Evolutionary conservation across 2,888 invertebrate genomes (phyloP).

Genomic region (Gerris lacustris): DNA sequence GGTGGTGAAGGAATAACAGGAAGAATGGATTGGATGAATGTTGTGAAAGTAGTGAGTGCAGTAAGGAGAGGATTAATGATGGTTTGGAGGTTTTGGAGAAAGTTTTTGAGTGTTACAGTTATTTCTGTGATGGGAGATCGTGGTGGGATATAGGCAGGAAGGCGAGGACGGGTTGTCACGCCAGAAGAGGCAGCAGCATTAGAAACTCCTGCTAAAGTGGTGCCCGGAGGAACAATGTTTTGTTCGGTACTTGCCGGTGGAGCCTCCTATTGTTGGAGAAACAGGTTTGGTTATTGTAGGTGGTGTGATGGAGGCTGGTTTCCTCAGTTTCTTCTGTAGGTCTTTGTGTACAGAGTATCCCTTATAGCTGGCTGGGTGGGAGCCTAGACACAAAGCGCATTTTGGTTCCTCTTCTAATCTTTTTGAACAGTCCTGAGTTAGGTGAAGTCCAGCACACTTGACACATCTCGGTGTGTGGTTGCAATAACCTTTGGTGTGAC

Average conservation of each 20-base stretch:
- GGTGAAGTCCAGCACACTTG: not conserved
- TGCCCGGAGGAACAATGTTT: not conserved
- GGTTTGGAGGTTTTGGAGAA: slow-evolving; percentile 8
- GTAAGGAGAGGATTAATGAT: not conserved
- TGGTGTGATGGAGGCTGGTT: not conserved
- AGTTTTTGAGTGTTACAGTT: not conserved
- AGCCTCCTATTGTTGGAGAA: not conserved
- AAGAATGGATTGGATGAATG: slow-evolving; percentile 2
- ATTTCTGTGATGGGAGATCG: not conserved
- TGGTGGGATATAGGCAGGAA: not conserved
- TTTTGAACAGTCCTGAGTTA: not conserved
- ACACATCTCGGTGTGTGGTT: not conserved
- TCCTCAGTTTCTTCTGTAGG: slow-evolving; percentile 15
- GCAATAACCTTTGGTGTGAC: not conserved
- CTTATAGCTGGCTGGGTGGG: slow-evolving; percentile 24
- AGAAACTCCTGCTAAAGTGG: not conserved
- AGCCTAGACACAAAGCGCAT: slow-evolving; percentile 22
- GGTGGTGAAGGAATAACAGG: not conserved
- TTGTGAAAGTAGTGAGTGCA: not conserved
- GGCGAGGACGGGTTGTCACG: no score
- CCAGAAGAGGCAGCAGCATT: not conserved
- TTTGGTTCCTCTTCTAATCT: slow-evolving; percentile 8
- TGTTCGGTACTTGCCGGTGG: not conserved
- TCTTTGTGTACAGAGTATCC: slow-evolving; percentile 19
- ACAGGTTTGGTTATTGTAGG: not conserved